Evolutionary conservation across 2,113 vertebrate species (phyloP).

Genomic region (Tichodroma muraria): DNA sequence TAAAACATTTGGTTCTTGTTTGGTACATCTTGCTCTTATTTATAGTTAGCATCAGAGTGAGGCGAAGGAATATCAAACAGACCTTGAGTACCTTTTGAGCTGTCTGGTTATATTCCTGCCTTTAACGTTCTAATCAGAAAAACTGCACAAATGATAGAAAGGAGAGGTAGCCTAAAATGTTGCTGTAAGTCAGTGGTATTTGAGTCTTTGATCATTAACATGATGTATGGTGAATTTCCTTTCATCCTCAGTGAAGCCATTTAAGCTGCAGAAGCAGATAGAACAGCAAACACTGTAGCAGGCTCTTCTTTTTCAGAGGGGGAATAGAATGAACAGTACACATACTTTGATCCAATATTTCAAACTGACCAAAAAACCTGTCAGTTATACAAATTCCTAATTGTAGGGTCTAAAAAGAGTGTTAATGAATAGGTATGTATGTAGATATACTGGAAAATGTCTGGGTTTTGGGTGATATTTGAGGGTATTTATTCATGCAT

Average conservation of each 20-base stretch:
- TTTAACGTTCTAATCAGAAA: not conserved
- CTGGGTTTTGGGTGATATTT: not conserved
- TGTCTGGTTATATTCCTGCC: not conserved
- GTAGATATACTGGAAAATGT: not conserved
- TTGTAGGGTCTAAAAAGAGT: not conserved
- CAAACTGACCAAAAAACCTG: not conserved
- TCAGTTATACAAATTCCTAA: not conserved
- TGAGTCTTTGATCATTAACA: not conserved
- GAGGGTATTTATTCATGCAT: not conserved
- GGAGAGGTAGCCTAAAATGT: not conserved
- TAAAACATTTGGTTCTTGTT: not conserved
- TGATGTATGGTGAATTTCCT: not conserved
- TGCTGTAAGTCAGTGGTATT: not conserved
- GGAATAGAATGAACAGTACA: not conserved
- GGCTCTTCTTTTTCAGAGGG: not conserved
- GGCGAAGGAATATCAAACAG: not conserved
- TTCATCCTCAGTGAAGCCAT: not conserved
- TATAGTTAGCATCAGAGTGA: not conserved
- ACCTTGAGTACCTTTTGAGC: not conserved
- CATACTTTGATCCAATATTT: not conserved
- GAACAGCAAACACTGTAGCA: not conserved
- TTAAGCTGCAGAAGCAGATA: not conserved
- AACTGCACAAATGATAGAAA: not conserved
- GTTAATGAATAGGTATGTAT: not conserved
- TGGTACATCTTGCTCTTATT: not conserved